phyloP scores from a whole-genome alignment of 2,113 vertebrate genomes.

The Ailurus styani region DNA sequence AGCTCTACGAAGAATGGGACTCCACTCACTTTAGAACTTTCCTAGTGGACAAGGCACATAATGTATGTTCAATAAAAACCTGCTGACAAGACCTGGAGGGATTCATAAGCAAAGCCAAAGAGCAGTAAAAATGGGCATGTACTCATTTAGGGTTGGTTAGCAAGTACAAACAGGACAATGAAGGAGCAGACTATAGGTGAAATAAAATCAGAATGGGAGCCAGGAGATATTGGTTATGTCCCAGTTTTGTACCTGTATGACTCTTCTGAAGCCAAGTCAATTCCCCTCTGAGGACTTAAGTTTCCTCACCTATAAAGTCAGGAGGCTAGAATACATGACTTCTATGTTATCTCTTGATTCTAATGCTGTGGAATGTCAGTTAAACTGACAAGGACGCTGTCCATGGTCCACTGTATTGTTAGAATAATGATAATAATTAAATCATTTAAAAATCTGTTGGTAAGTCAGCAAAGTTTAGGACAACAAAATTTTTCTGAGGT shows the following conservation, averaged over 20 bases:
- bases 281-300: background rate
- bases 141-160: background rate
- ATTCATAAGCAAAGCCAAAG: background rate
- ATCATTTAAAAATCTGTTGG: constrained; percentile 17
- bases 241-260: background rate
- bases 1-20: background rate
- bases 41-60: background rate
- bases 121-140: background rate
- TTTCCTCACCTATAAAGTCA: background rate
- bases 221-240: background rate
- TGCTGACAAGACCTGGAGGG: background rate
- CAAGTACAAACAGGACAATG: constrained; percentile 21
- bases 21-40: background rate
- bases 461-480: background rate
- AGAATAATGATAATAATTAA: background rate
- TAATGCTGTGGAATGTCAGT: background rate
- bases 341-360: background rate
- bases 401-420: background rate
- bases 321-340: background rate
- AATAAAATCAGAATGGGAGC: constrained; percentile 23
- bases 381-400: background rate
- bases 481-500: background rate
- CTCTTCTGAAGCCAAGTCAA: background rate
- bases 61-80: background rate
- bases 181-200: background rate